Percentiles rank a stretch among this genome's conserved stretches.
These are phyloP conservation scores for Bufotes viridis DNA, from an alignment of 2,797 vertebrate genomes.

Conservation along the genomic window DNA sequence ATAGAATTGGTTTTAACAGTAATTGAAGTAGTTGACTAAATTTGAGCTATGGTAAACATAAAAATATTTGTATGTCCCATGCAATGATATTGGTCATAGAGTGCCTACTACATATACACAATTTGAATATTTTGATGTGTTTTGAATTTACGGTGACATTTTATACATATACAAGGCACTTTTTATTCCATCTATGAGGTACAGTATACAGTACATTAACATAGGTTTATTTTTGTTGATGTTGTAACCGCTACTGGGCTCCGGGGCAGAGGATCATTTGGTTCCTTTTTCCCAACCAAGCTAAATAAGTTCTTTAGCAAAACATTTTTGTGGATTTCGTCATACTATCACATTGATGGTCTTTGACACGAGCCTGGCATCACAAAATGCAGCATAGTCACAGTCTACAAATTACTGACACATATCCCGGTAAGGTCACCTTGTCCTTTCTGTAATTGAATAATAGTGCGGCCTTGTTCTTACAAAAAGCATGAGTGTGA, in stretches of 20 bases:
- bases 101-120: no score
- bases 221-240: background rate
- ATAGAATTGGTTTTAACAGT: no score
- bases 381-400: background rate
- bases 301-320: background rate
- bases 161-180: no score
- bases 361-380: slow-evolving; percentile 1
- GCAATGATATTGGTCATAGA: no score
- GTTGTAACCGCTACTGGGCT: no score
- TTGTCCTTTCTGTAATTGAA: slow-evolving; percentile 42
- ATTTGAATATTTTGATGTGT: no score
- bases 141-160: no score
- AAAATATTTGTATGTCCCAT: no score
- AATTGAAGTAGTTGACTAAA: no score
- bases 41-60: no score
- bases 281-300: background rate
- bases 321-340: background rate
- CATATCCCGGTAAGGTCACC: slow-evolving; percentile 37
- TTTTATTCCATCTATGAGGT: no score
- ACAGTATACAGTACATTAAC: no score
- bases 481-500: slow-evolving; percentile 8
- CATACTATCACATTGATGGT: background rate
- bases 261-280: background rate
- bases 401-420: slow-evolving; percentile 26
- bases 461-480: slow-evolving; percentile 45